These are phyloP conservation scores for Aplochiton taeniatus DNA, from an alignment of 2,797 vertebrate species.

Conservation along the genomic window DNA sequence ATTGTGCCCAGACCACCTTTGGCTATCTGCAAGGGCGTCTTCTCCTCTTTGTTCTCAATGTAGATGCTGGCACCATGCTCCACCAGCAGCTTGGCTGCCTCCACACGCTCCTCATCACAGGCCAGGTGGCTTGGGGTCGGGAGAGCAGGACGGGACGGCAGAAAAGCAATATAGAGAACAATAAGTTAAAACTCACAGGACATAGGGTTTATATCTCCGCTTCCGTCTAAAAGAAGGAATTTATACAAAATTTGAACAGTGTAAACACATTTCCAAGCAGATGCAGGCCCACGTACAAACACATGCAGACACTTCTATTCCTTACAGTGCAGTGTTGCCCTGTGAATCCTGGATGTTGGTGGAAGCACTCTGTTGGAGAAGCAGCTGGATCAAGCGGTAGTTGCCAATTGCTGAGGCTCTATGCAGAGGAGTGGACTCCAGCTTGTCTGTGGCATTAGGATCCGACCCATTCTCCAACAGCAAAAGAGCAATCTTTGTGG, in stretches of 20 bases:
- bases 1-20: constrained; percentile 83
- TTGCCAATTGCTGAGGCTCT: constrained; percentile 94
- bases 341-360: constrained; percentile 93
- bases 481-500: constrained; percentile 85
- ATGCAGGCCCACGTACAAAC: not conserved
- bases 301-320: constrained; percentile 23
- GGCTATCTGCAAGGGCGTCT: constrained; percentile 92
- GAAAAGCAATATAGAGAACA: not conserved
- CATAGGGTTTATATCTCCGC: too few relatives aligned
- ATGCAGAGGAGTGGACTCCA: constrained; percentile 91
- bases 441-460: constrained; percentile 88
- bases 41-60: constrained; percentile 96
- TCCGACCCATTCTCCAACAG: constrained; percentile 90
- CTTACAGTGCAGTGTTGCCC: constrained; percentile 96
- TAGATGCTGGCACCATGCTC: constrained; percentile 94
- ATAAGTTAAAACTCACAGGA: not conserved
- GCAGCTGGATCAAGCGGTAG: constrained; percentile 88
- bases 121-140: constrained; percentile 85
- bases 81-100: constrained; percentile 93
- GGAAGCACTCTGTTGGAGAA: constrained; percentile 89
- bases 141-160: too few relatives aligned
- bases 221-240: too few relatives aligned
- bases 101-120: constrained; percentile 92
- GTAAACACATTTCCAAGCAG: not conserved
- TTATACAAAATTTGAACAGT: too few relatives aligned